A percentile compares a stretch with the other conserved stretches of the same genome.
Conservation (phyloP, 2,113 vertebrate species). For the Eonycteris spelaea region DNA sequence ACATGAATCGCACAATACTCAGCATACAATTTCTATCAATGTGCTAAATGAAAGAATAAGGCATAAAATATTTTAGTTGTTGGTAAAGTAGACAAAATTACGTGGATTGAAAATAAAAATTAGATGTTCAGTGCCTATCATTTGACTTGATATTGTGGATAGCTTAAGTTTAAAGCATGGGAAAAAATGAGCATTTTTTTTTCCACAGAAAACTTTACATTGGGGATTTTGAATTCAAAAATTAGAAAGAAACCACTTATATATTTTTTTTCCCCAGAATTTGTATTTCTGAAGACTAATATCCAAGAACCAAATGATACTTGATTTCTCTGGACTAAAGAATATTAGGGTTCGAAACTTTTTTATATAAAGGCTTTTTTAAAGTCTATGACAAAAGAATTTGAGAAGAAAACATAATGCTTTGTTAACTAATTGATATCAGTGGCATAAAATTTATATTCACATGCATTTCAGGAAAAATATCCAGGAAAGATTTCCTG, state of each 20-base stretch:
- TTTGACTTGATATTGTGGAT: background rate
- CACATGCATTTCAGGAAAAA: background rate
- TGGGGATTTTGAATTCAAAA: constrained; percentile 9
- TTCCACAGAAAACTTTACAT: background rate
- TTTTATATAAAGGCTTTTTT: constrained; percentile 31
- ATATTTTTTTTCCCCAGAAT: constrained; percentile 25
- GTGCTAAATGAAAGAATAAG: background rate
- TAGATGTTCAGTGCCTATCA: background rate
- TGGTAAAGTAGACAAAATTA: background rate
- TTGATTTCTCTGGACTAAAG: constrained; percentile 5
- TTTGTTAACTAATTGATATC: background rate
- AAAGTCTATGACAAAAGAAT: constrained; percentile 18
- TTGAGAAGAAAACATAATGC: background rate
- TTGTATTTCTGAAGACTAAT: constrained; percentile 34
- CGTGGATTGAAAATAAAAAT: background rate
- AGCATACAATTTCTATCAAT: background rate
- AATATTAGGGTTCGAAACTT: constrained; percentile 7
- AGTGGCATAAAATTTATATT: background rate
- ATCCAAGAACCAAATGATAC: background rate
- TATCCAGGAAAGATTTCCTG: background rate
- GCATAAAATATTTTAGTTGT: background rate
- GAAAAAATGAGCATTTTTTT: background rate
- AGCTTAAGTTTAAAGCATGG: background rate
- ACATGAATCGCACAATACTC: background rate
- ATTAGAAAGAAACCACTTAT: background rate